Conservation (phyloP, 1,140 invertebrate species). For the Papilio dardanus region DNA sequence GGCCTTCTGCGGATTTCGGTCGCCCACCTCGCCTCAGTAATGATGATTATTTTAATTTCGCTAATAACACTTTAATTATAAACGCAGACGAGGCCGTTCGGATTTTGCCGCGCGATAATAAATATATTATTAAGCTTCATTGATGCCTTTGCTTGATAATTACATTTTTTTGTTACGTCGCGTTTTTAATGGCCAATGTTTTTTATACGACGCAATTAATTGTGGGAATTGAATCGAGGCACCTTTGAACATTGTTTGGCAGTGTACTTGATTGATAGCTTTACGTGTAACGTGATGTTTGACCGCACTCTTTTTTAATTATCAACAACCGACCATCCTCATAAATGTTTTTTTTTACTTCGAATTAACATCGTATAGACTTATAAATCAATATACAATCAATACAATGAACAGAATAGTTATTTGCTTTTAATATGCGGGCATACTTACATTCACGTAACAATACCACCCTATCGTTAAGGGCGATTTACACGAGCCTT, state of each 20-base stretch:
- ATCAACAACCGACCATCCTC: not conserved
- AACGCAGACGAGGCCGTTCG: slow-evolving; percentile 52
- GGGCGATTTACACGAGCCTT: slow-evolving; percentile 66
- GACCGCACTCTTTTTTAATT: not conserved
- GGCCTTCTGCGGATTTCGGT: slow-evolving; percentile 73
- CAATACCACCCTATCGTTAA: slow-evolving; percentile 45
- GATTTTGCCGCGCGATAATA: slow-evolving; percentile 51
- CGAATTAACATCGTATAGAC: not conserved
- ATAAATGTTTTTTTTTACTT: not conserved
- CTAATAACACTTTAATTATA: slow-evolving; percentile 78
- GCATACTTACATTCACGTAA: slow-evolving; percentile 23
- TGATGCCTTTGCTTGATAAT: slow-evolving; percentile 39
- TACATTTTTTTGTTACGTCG: slow-evolving; percentile 40
- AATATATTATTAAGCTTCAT: slow-evolving; percentile 40
- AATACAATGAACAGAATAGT: not conserved
- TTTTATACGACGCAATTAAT: slow-evolving; percentile 27
- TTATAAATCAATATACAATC: not conserved
- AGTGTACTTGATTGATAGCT: slow-evolving; percentile 4
- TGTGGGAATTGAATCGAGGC: slow-evolving; percentile 31
- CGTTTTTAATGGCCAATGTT: slow-evolving; percentile 18
- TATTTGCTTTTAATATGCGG: slow-evolving; percentile 28
- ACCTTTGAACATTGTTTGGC: slow-evolving; percentile 24
- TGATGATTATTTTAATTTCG: slow-evolving; percentile 78
- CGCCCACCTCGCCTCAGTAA: slow-evolving; percentile 64
- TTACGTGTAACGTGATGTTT: not conserved